phyloP scores from a whole-genome alignment of 2,888 invertebrate genomes.

The Harpagoxenus sublaevis region DNA sequence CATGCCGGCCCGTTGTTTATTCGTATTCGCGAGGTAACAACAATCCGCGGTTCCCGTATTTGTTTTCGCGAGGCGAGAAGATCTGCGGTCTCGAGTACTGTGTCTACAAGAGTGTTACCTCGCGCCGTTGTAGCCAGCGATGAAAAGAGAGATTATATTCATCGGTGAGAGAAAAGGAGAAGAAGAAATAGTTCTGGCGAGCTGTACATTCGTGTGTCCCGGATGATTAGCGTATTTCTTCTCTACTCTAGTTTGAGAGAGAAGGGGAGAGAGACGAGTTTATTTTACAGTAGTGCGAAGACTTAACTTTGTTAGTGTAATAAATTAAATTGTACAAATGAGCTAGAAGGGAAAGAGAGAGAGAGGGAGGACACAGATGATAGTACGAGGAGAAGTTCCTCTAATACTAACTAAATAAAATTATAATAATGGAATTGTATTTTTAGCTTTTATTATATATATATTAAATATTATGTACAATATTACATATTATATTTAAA shows the following conservation, averaged over 20 bases:
- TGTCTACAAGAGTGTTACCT: slow-evolving; percentile 61
- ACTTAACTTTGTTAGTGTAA: slow-evolving; percentile 32
- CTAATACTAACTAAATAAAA: neutral
- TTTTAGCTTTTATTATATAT: neutral
- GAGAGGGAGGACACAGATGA: neutral
- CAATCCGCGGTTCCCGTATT: slow-evolving; percentile 71
- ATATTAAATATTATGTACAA: neutral
- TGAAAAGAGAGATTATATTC: slow-evolving; percentile 40
- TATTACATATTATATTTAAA: neutral
- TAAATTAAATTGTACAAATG: slow-evolving; percentile 33
- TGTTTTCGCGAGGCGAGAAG: slow-evolving; percentile 69
- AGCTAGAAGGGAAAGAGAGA: neutral
- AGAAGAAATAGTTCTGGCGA: slow-evolving; percentile 20
- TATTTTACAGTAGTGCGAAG: slow-evolving; percentile 16
- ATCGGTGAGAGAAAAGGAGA: slow-evolving; percentile 26
- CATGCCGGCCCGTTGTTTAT: slow-evolving; percentile 75
- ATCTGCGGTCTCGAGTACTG: slow-evolving; percentile 48
- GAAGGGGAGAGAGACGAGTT: neutral
- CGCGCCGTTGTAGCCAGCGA: slow-evolving; percentile 14
- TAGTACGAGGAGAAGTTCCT: neutral
- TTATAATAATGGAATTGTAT: neutral
- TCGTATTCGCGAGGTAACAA: slow-evolving; percentile 72
- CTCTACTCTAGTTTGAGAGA: neutral
- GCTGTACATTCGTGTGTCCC: slow-evolving; percentile 20
- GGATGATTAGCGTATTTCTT: slow-evolving; percentile 39